Evolutionary conservation across 2,113 vertebrate species (phyloP), one percentile per base, ranked within the genome.

Genomic region (Promerops cafer): DNA sequence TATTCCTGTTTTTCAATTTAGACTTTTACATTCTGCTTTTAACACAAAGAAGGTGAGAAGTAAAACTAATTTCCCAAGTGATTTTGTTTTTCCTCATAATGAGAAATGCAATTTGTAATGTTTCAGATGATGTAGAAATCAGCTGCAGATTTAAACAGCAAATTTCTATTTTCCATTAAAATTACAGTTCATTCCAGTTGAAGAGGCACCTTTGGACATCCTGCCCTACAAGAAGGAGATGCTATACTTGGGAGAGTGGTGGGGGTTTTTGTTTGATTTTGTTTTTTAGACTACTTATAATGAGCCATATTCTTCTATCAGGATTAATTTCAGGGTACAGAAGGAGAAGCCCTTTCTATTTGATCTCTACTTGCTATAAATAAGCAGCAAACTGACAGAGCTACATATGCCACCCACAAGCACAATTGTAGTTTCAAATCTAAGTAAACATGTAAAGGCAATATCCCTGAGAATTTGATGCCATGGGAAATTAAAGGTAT

Each of bases 1-100:
- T 90, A 74, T 72, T 93, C 71, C 66, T 93, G 37, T 2, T 82
- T 84, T 93, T 91, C 50, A 70, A 83, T 93, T 90, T 66, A 57
- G 37, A 72, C 49, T 85, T 95, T 87, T 87, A 64, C 56, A 44
- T 81, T 88, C 60, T 87, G 66, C 60, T 94, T 96, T 90, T 95
- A 83, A 59, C 42, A 83, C 54, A 79, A 93, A 53, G 74, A 82
- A 90, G 64, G 82, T 95, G 90, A 96, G 90, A 94, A 91, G 44
- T 83, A 88, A 92, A 88, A 77, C 56, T 93, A 88, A 93, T 96
- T 96, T 96, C 92, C 93, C 87, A 70, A 66, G 54, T 83, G 91
- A 66, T 93, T 94, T 95, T 94, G 57, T 39, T 83, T 95, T 80
- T 72, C 79, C 76, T 89, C 20, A 18, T 90, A 91, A 96, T 44